Percentiles rank a stretch among this genome's conserved stretches.
These are phyloP conservation scores for Cichladusa arquata DNA, from an alignment of 2,113 vertebrate species.

Conservation along the genomic window DNA sequence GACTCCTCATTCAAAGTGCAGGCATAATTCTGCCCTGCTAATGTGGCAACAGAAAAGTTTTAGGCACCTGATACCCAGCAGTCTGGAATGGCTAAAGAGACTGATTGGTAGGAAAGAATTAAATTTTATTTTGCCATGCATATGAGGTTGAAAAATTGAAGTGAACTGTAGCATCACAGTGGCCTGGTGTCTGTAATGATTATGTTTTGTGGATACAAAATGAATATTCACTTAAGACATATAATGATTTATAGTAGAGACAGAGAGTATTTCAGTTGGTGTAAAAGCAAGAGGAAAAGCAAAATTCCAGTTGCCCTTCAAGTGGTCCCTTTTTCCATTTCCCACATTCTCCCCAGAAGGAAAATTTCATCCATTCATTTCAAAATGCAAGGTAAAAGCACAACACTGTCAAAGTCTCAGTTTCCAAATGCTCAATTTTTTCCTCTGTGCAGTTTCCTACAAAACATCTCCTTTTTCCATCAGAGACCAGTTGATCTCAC, in stretches of 20 bases:
- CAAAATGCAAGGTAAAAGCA: neutral
- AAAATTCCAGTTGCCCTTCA: neutral
- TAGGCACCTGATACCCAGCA: neutral
- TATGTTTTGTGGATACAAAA: neutral
- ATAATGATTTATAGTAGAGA: neutral
- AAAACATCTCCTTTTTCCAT: neutral
- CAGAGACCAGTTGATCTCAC: neutral
- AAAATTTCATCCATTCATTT: neutral
- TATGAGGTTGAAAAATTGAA: neutral
- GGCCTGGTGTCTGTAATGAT: neutral
- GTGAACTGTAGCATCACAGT: neutral
- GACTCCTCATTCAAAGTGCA: neutral
- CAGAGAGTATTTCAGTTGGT: neutral
- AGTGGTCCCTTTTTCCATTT: neutral
- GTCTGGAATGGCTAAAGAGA: neutral
- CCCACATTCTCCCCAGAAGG: neutral
- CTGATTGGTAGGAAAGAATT: neutral
- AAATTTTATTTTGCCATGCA: neutral
- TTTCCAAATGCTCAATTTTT: neutral
- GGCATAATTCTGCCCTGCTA: neutral
- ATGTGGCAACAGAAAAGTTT: neutral
- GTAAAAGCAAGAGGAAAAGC: neutral
- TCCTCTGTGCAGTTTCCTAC: neutral
- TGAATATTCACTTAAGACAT: neutral
- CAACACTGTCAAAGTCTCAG: neutral